Base-by-base conservation (phyloP, 2,888 invertebrate genomes). In the Hydriomena furcata region DNA sequence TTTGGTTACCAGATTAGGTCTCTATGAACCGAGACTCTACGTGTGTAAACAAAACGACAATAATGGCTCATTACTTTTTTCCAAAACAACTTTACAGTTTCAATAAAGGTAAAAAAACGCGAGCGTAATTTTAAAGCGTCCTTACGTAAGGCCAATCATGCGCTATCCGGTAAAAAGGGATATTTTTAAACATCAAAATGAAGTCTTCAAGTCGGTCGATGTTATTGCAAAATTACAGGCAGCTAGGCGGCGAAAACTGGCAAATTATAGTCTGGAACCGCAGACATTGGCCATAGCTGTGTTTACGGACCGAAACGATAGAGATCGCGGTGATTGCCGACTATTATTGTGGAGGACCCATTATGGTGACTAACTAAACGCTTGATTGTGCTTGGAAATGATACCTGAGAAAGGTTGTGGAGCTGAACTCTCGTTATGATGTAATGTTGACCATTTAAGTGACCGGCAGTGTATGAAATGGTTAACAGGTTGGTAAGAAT, bases 1-100 rank as follows among this genome's bases (percentile, higher is more conserved):
- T 88, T 89, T 89, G 88, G 87, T 87, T 82, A 87, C 87, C 88
- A 89, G 85, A 89, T 87, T 85, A 88, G 82, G 77, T 75, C 71
- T 79, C 81, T 81, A 82, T 82, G 81, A 75, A 66, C 61, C 68
- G 74, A 73, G 71, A 76, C 76, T 70, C 66, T 72, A 74, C 75
- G 73, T 72, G 75, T 76, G 75, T 82, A 83, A 84, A 83, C 83
- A 83, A 77, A 66, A 66, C 65, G 68, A 66, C 67, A 68, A 48
- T 49, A 55, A 68, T 71, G 64, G 67, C 69, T 79, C 76, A 76
- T 81, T 78, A 76, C 30, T 68, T 72, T 75, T 69, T 71, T 74
- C 58, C 57, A 61, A 65, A 66, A 68, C 60, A 60, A 63, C n/a
- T 68, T 65, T 65, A 64, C 21, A 30, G 28, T 30, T 79, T 76